Evolutionary conservation across 1,140 invertebrate species (phyloP), one percentile per base, ranked within the genome.

Genomic region (Atta colombica): DNA sequence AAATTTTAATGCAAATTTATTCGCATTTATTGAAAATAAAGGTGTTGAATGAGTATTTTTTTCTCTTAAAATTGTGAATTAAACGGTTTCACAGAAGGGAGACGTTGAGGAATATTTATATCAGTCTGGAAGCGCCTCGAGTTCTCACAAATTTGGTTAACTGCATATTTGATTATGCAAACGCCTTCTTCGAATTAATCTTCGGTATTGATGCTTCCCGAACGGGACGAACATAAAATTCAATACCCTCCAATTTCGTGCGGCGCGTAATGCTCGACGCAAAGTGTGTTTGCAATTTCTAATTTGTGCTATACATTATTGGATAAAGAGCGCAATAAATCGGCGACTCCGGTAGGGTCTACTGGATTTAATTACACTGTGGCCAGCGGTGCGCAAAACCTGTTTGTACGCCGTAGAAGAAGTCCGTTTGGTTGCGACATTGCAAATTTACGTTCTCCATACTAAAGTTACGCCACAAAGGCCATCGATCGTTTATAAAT

Each of bases 271-370:
- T 3, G 65, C 25, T 80, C 3, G 10, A 21, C 63, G 35, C 35
- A 31, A 31, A 3, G 53, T 75, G 45, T 51, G 16, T 72, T 84
- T 74, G 80, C 55, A 82, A 84, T 84, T 84, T 84, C 80, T 84
- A 84, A 84, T 84, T 81, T 84, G 55, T 28, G 14, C 55, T 61
- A 45, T 75, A 84, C 69, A 61, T 84, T 84, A 51, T 84, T 74
- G 69, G 55, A 51, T 84, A 75, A 84, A 84, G 39, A 75, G 68
- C 55, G 55, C 35, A 74, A 84, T 84, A 75, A 84, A 84, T 84
- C 39, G 80, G n/a, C 55, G 39, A 31, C 39, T 45, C 28, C 51
- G 16, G 35, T 81, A 82, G 39, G 68, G 18, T 49, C 68, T 61
- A 74, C 60, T 60, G 25, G 28, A 63, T 74, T 84, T 84, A 84